Evolutionary conservation across 2,113 vertebrate genomes (phyloP), one percentile per base, ranked within the genome.

Genomic region (Macrotus californicus): DNA sequence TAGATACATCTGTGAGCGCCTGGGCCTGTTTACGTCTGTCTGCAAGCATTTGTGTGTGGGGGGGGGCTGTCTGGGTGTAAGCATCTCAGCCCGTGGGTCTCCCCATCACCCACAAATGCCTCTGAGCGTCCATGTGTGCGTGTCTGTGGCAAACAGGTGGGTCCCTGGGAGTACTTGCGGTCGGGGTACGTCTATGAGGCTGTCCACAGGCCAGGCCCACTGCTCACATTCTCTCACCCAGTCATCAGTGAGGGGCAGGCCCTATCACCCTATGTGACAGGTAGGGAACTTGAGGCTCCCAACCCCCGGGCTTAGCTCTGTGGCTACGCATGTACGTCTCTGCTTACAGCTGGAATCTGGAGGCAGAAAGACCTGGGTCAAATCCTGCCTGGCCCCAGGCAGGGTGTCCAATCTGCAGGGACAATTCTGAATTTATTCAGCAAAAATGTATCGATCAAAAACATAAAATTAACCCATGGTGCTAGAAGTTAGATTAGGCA

Each of bases 21-120:
- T 95, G 90, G 92, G 91, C 89, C 96, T 97, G 96, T 96, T 94
- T 96, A 91, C 1, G 56, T 96, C 92, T 97, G 88, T 94, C 87
- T 92, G 70, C 10, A 0, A 76, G 94, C 34, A 52, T 87, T 66
- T 83, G 70, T 82, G 48, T 54, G 87, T 52, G 89, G 70, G 79
- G 85, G 52, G 59, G 75, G 88, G 66, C 81, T 91, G 66, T 94
- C 89, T 94, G 94, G 69, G 84, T 61, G 56, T n/a, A 46, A 79
- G 85, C 72, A 36, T 36, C 50, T 69, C 59, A 24, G 84, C 67
- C 92, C 73, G 67, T 93, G 86, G 72, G 77, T 91, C 89, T 93
- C 12, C 29, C 52, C 76, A 52, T 73, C 81, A 75, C 46, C 41
- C 18, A 5, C 2, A 19, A 50, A 18, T 43, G 54, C n/a, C 84